These are phyloP conservation scores for Hystrix cristata DNA, from an alignment of 2,113 vertebrate genomes.

Conservation along the genomic window DNA sequence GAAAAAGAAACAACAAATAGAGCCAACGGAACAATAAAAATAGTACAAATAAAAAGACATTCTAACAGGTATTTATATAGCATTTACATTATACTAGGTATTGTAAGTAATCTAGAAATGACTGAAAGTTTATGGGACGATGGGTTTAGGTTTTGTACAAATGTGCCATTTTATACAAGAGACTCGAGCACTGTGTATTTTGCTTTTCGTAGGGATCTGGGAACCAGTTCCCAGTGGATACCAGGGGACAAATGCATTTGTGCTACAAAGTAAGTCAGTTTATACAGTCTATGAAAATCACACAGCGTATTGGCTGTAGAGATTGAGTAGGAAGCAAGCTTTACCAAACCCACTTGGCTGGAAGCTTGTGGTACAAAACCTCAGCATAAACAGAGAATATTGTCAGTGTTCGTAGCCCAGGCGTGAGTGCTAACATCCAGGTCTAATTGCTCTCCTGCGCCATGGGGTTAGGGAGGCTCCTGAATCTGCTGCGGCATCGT, in stretches of 20 bases:
- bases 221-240: not conserved
- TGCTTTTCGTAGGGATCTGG: not conserved
- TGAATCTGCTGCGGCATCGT: conserved; percentile 12
- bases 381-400: not conserved
- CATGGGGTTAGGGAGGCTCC: not conserved
- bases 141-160: not conserved
- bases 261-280: not conserved
- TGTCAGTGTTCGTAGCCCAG: not conserved
- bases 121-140: not conserved
- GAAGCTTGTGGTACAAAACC: not conserved
- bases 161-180: not conserved
- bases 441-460: not conserved
- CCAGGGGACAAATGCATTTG: not conserved
- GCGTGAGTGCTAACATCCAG: not conserved
- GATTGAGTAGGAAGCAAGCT: not conserved
- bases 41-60: not conserved
- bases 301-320: not conserved
- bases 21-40: not conserved
- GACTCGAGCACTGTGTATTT: not conserved
- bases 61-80: not conserved
- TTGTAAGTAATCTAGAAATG: not conserved
- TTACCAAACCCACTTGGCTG: not conserved
- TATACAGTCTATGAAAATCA: not conserved
- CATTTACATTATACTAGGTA: not conserved
- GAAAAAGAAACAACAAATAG: not conserved